Conservation (phyloP, 2,113 vertebrate species). For the Abramis brama region DNA sequence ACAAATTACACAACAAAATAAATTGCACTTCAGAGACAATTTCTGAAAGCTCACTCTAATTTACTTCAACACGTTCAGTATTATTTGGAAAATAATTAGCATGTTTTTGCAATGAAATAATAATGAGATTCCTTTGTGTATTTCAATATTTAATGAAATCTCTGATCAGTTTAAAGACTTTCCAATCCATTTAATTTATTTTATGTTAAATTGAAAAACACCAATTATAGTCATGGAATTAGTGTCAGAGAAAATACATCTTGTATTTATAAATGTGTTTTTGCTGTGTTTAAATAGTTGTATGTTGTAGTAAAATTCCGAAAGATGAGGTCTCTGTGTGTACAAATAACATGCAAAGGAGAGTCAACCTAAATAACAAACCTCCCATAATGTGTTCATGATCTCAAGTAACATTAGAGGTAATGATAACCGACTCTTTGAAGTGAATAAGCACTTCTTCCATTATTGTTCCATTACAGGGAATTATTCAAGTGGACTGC, state of each 20-base stretch:
- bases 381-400: slow-evolving; percentile 14
- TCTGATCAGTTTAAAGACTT: not conserved
- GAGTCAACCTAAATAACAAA: slow-evolving; percentile 1
- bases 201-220: not conserved
- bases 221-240: not conserved
- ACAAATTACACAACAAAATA: slow-evolving; percentile 9
- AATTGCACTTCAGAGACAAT: not conserved
- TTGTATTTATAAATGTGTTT: not conserved
- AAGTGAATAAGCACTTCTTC: slow-evolving; percentile 38
- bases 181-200: not conserved
- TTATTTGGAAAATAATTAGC: not conserved
- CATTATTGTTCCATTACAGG: slow-evolving; percentile 47
- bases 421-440: slow-evolving; percentile 28
- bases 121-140: not conserved
- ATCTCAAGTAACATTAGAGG: slow-evolving; percentile 18
- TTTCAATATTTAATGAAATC: not conserved
- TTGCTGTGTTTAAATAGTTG: not conserved
- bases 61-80: not conserved
- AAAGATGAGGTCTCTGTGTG: not conserved
- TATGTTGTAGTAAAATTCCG: not conserved
- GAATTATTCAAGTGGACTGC: slow-evolving; percentile 51
- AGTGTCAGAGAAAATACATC: not conserved
- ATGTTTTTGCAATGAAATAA: not conserved
- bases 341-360: slow-evolving; percentile 12
- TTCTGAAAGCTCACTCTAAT: not conserved